These are phyloP conservation scores for Cossypha dichroa DNA, from an alignment of 2,797 vertebrate species.

Conservation along the genomic window DNA sequence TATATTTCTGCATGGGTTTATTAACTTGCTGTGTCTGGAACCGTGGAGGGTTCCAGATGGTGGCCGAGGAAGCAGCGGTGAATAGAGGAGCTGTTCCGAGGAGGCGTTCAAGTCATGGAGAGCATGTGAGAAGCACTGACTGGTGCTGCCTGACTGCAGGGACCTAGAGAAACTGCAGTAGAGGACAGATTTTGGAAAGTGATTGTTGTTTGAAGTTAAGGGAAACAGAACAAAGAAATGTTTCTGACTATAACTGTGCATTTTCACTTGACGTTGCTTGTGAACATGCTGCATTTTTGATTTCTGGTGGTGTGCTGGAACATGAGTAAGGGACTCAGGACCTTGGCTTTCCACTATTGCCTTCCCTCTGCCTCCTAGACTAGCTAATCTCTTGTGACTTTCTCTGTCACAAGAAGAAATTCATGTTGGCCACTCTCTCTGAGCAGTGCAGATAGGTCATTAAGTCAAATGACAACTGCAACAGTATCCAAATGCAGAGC, in stretches of 20 bases:
- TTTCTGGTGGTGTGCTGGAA: background rate
- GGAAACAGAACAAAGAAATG: background rate
- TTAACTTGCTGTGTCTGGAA: background rate
- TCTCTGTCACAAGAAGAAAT: background rate
- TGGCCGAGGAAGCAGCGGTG: background rate
- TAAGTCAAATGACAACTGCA: background rate
- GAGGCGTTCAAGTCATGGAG: accelerated
- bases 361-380: background rate
- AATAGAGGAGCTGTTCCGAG: background rate
- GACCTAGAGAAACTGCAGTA: background rate
- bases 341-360: background rate
- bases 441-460: background rate
- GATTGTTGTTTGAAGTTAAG: background rate
- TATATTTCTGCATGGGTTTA: background rate
- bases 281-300: background rate
- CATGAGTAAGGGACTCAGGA: background rate
- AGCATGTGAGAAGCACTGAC: background rate
- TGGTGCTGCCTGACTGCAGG: background rate
- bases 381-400: background rate
- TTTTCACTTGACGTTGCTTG: background rate
- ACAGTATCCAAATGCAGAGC: background rate
- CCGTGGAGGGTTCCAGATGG: background rate
- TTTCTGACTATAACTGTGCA: background rate
- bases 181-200: background rate
- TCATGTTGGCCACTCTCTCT: background rate